Evolutionary conservation across 2,113 vertebrate genomes (phyloP), one percentile per base, ranked within the genome.

Genomic region (Hypanus sabinus): DNA sequence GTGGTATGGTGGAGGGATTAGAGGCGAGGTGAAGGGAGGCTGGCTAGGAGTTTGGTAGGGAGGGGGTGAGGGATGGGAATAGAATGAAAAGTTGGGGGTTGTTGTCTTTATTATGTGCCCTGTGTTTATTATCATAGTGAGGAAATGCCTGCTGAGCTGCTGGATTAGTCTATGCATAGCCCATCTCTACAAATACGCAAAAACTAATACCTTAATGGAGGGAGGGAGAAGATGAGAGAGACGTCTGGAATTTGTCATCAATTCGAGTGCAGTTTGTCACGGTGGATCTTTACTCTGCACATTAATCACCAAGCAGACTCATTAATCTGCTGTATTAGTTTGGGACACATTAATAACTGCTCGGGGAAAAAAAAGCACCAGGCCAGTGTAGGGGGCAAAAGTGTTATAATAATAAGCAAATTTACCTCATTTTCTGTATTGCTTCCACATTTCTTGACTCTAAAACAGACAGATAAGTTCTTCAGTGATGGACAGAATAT

Each of bases 351-450:
- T 73, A 93, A 93, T 93, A 93, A 93, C 24, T 46, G 36, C 20
- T 73, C 91, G 55, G 91, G 18, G 68, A 70, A 24, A 93, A 93
- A 73, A 71, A 73, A 46, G 36, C 70, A 93, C 30, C 38, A 70
- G 70, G 91, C 91, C 91, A 93, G 38, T n/a, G 62, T 55, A 36
- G 90, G 90, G 90, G 91, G 91, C 33, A 93, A 46, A 46, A 93
- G 20, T 93, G 91, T 93, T 93, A 73, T 71, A 93, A 73, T 93
- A 93, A 93, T 62, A 93, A 73, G 70, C 91, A 93, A 93, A 93
- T 93, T 55, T 93, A 55, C 65, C 68, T 93, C 20, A 46, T 75
- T 14, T 70, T 73, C 38, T 93, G 91, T 75, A 93, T 93, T 93
- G 65, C 91, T 93, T 93, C 91, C 70, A 93, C 27, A 93, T 93